phyloP scores from a whole-genome alignment of 1,140 invertebrate genomes.

The Sitophilus oryzae region DNA sequence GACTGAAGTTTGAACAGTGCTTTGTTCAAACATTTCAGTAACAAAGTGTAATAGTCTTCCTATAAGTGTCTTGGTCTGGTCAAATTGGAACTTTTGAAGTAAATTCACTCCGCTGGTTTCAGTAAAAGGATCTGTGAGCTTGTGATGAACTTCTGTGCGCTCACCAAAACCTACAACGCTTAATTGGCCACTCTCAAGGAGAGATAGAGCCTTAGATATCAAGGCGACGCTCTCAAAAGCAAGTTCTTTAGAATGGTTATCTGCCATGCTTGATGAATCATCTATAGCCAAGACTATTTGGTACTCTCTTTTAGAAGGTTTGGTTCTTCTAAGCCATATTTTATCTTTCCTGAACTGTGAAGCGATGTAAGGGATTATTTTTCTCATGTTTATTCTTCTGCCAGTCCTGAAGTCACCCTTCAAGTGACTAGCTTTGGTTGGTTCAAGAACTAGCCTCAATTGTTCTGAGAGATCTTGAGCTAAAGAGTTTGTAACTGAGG shows the following conservation, averaged over 20 bases:
- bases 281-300: constrained; percentile 96
- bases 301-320: constrained; percentile 93
- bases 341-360: constrained; percentile 98
- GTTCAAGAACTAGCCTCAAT: constrained; percentile 88
- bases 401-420: constrained; percentile 94
- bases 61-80: constrained; percentile 75
- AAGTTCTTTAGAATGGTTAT: constrained; percentile 83
- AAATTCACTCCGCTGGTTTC: constrained; percentile 74
- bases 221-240: constrained; percentile 92
- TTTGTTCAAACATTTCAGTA: constrained; percentile 59
- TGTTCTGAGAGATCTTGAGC: constrained; percentile 92
- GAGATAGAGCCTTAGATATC: constrained; percentile 81
- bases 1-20: constrained; percentile 23
- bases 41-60: constrained; percentile 73
- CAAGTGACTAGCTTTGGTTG: constrained; percentile 84
- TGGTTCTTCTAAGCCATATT: constrained; percentile 95
- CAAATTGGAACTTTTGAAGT: constrained; percentile 71
- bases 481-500: constrained; percentile 57
- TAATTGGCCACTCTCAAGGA: constrained; percentile 90
- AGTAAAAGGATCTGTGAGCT: constrained; percentile 78
- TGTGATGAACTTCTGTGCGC: constrained; percentile 72
- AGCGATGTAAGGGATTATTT: constrained; percentile 97
- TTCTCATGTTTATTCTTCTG: constrained; percentile 96
- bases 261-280: constrained; percentile 90
- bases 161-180: constrained; percentile 92